Conservation (phyloP, 2,888 invertebrate species). For the Chirona hameri region DNA sequence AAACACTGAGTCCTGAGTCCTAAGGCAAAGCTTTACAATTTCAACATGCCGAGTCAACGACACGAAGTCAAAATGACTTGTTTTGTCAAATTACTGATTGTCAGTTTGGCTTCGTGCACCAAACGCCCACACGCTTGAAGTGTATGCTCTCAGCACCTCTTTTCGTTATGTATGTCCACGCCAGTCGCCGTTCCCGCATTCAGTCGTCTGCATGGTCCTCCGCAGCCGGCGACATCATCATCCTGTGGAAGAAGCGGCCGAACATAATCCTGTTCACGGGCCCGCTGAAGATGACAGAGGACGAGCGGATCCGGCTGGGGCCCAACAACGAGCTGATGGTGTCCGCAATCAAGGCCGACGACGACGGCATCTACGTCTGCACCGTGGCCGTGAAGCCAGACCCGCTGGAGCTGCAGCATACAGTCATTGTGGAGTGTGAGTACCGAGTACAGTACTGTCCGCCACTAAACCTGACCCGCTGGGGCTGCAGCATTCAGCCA, state of each 20-base stretch:
- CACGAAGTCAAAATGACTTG: too few relatives aligned
- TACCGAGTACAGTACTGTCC: constrained; percentile 40
- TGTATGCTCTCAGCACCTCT: too few relatives aligned
- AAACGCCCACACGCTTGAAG: too few relatives aligned
- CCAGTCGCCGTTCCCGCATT: too few relatives aligned
- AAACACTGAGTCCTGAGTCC: too few relatives aligned
- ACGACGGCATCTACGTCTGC: constrained; percentile 65
- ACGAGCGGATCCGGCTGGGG: constrained; percentile 57
- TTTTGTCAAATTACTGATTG: too few relatives aligned
- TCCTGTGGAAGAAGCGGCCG: constrained; percentile 22
- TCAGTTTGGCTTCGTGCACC: too few relatives aligned
- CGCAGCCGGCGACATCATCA: constrained; percentile 52
- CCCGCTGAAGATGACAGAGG: neutral
- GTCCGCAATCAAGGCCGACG: constrained; percentile 54
- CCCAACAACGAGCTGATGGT: constrained; percentile 69
- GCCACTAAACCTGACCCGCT: too few relatives aligned
- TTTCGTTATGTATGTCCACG: too few relatives aligned
- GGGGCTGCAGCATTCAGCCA: constrained; percentile 44
- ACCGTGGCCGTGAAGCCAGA: neutral
- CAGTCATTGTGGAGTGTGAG: constrained; percentile 75
- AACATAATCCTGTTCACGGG: neutral
- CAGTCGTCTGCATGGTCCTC: too few relatives aligned
- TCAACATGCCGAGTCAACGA: too few relatives aligned
- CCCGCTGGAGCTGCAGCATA: constrained; percentile 49
- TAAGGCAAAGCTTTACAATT: too few relatives aligned